Conservation (phyloP, 2,113 vertebrate genomes). For the Apaloderma vittatum region DNA sequence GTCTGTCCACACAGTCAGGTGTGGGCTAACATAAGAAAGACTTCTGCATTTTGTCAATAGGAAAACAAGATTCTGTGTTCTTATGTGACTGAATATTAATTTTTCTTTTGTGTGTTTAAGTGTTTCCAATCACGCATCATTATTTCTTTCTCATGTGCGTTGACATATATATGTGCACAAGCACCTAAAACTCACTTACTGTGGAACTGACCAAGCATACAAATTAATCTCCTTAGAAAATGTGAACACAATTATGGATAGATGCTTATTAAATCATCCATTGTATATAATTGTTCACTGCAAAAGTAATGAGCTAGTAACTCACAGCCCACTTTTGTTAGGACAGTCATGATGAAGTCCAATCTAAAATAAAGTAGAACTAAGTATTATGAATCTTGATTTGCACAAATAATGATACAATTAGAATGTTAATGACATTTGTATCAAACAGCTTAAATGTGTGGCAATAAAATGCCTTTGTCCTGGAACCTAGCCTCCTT, state of each 20-base stretch:
- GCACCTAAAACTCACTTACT: neutral
- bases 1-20: neutral
- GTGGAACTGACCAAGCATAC: neutral
- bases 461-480: neutral
- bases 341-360: neutral
- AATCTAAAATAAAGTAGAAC: constrained; percentile 22
- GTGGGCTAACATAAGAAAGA: neutral
- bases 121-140: neutral
- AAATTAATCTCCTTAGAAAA: neutral
- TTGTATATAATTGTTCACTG: neutral
- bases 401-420: neutral
- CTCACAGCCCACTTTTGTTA: neutral
- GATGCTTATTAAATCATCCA: neutral
- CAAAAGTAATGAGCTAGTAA: neutral
- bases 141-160: neutral
- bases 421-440: neutral
- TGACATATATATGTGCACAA: neutral
- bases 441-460: neutral
- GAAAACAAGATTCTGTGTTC: neutral
- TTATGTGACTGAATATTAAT: neutral
- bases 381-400: neutral
- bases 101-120: neutral
- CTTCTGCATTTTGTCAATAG: neutral
- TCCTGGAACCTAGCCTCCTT: neutral
- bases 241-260: neutral